phyloP scores from a whole-genome alignment of 1,140 invertebrate genomes.

The Heterodera schachtii region DNA sequence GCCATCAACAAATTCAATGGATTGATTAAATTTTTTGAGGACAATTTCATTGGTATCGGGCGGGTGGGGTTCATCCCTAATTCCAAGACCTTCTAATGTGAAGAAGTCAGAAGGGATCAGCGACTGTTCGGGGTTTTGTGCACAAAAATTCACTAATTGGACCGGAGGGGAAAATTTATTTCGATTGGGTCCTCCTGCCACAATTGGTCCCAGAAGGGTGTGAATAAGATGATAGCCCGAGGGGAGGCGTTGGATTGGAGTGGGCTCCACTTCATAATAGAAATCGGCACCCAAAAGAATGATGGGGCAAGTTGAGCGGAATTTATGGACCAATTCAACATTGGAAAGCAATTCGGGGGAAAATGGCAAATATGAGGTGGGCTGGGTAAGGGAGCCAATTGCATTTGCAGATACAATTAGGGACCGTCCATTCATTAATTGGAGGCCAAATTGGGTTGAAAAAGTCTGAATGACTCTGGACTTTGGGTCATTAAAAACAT shows the following conservation, averaged over 20 bases:
- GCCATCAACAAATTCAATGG: neutral
- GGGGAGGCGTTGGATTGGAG: neutral
- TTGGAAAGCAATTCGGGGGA: neutral
- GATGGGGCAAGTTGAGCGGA: neutral
- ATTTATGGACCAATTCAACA: neutral
- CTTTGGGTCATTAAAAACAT: neutral
- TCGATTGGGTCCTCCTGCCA: neutral
- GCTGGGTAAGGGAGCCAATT: neutral
- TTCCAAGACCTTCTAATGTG: neutral
- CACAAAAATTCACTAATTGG: neutral
- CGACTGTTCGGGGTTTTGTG: neutral
- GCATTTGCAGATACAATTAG: neutral
- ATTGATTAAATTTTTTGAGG: neutral
- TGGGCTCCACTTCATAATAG: slow-evolving; percentile 9
- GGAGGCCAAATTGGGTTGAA: neutral
- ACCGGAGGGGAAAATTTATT: neutral
- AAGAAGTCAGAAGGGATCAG: neutral
- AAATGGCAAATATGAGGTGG: neutral
- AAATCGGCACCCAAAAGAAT: neutral
- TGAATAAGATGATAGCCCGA: neutral
- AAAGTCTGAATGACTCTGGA: neutral
- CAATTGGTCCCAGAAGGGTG: neutral
- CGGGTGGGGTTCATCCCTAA: neutral
- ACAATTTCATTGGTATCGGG: neutral
- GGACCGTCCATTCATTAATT: neutral